Percentiles rank a stretch among this genome's conserved stretches.
phyloP scores from a whole-genome alignment of 2,888 invertebrate genomes.

The Eupelmus urozonus region DNA sequence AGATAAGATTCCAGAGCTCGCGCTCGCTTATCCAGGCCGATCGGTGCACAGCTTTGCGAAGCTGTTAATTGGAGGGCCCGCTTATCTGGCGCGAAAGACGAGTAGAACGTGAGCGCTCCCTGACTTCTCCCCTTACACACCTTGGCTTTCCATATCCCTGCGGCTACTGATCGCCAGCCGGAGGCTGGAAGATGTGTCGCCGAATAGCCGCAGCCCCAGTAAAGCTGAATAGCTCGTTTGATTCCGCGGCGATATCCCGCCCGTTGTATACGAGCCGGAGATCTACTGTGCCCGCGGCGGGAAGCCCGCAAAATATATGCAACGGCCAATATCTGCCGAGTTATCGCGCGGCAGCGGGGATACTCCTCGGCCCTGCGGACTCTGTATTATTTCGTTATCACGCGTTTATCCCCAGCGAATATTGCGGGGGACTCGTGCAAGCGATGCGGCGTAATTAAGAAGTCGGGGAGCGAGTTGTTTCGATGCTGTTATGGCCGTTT shows the following conservation, averaged over 20 bases:
- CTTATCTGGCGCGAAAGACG: slow-evolving; percentile 61
- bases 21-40: slow-evolving; percentile 24
- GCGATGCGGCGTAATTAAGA: slow-evolving; percentile 29
- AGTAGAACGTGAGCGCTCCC: slow-evolving; percentile 13
- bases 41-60: slow-evolving; percentile 51
- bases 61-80: slow-evolving; percentile 58
- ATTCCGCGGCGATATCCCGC: slow-evolving; percentile 76
- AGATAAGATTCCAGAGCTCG: slow-evolving; percentile 27
- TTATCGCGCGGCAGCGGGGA: slow-evolving; percentile 60
- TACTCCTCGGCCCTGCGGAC: slow-evolving; percentile 59
- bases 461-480: neutral
- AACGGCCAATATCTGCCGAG: slow-evolving; percentile 69
- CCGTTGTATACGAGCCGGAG: slow-evolving; percentile 63
- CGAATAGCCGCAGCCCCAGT: slow-evolving; percentile 72
- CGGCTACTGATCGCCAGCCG: slow-evolving; percentile 64
- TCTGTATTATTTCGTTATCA: slow-evolving; percentile 58
- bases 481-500: too few relatives aligned
- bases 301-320: slow-evolving; percentile 70
- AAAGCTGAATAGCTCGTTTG: slow-evolving; percentile 77
- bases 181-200: slow-evolving; percentile 73
- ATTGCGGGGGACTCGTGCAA: too few relatives aligned
- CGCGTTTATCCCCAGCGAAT: slow-evolving; percentile 53
- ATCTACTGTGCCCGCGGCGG: slow-evolving; percentile 37
- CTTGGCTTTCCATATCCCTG: slow-evolving; percentile 61
- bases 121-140: neutral